Evolutionary conservation across 2,113 vertebrate species (phyloP).

Genomic region (Pluvialis apricaria): DNA sequence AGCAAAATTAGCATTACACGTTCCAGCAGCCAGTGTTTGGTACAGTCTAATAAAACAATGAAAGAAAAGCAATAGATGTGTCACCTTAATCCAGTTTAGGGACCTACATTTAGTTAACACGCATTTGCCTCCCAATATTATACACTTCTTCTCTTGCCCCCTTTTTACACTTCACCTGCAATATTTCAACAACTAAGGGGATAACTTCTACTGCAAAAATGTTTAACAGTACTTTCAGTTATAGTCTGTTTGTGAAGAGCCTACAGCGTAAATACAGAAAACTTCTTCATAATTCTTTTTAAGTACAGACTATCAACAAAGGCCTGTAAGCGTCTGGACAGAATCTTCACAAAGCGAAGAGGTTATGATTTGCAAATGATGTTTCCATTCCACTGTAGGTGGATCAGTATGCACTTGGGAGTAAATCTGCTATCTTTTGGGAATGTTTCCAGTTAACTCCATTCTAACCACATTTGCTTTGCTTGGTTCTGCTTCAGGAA

Average conservation of each 20-base stretch:
- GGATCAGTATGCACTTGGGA: not conserved
- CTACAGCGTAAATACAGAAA: not conserved
- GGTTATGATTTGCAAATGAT: not conserved
- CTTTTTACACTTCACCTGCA: not conserved
- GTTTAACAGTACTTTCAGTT: not conserved
- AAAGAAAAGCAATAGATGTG: not conserved
- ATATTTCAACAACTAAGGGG: not conserved
- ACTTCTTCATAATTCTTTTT: not conserved
- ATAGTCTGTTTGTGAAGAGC: not conserved
- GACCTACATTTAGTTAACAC: not conserved
- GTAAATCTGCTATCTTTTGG: conserved; percentile 49
- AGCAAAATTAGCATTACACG: not conserved
- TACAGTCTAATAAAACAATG: not conserved
- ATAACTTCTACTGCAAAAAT: not conserved
- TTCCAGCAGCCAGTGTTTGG: not conserved
- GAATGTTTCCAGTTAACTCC: conserved; percentile 55
- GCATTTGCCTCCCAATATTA: not conserved
- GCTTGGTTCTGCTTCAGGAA: conserved; percentile 60
- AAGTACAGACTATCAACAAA: not conserved
- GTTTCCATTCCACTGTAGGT: conserved; percentile 3
- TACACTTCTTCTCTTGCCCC: not conserved
- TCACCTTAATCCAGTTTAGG: not conserved
- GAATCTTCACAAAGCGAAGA: not conserved
- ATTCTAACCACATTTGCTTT: conserved; percentile 30
- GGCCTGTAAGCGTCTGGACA: not conserved